These are phyloP conservation scores for Cossypha polioptera DNA, from an alignment of 2,797 vertebrate genomes.

Conservation along the genomic window DNA sequence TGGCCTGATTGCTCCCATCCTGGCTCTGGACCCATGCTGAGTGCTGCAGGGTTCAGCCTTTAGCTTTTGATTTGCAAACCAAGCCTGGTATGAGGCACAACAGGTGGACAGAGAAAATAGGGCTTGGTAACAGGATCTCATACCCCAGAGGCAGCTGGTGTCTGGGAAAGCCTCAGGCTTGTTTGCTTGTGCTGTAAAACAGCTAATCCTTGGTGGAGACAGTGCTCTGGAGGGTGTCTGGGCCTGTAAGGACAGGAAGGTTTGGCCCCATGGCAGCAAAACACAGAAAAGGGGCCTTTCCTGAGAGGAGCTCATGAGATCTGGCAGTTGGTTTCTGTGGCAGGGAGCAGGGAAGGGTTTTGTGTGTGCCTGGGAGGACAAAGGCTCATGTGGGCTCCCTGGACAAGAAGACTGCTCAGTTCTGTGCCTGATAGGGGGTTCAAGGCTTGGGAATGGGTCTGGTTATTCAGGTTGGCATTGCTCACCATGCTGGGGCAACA, in stretches of 20 bases:
- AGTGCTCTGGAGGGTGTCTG: accelerated
- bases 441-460: background rate
- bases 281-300: background rate
- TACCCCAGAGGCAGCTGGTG: background rate
- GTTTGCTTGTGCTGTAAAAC: background rate
- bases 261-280: background rate
- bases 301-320: background rate
- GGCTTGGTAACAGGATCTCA: background rate
- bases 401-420: background rate
- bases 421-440: background rate
- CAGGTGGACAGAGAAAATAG: slow-evolving; percentile 22
- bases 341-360: background rate
- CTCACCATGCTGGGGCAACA: accelerated
- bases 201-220: background rate
- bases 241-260: background rate
- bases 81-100: background rate
- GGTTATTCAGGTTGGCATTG: background rate
- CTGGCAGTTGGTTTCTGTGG: background rate
- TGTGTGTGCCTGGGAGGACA: background rate
- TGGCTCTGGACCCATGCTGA: background rate
- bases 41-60: background rate
- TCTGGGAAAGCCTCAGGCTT: background rate
- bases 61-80: background rate
- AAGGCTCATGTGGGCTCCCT: background rate
- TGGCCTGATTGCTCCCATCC: background rate